These are phyloP conservation scores for Eclectus roratus DNA, from an alignment of 2,113 vertebrate species.

Conservation along the genomic window DNA sequence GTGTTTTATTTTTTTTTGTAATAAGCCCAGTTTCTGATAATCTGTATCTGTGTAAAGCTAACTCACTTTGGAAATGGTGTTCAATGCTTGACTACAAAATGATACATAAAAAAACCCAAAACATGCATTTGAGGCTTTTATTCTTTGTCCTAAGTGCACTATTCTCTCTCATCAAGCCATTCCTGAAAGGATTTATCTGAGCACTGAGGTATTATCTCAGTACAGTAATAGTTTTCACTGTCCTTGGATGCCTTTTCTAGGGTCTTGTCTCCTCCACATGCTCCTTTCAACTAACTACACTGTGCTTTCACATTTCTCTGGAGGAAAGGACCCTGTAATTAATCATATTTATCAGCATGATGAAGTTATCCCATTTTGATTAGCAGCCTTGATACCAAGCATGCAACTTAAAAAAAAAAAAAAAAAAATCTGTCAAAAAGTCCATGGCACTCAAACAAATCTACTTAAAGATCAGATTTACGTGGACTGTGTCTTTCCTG, in stretches of 20 bases:
- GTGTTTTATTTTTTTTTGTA: not conserved
- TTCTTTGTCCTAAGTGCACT: not conserved
- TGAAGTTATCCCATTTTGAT: not conserved
- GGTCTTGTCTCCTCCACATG: accelerated
- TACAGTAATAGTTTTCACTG: not conserved
- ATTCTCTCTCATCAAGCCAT: not conserved
- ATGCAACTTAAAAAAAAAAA: not conserved
- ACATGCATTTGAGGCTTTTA: not conserved
- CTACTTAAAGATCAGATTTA: not conserved
- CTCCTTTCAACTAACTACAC: not conserved
- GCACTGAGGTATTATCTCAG: not conserved
- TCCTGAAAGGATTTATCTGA: not conserved
- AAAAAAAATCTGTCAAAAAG: not conserved
- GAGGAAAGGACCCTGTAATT: not conserved
- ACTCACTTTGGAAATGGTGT: not conserved
- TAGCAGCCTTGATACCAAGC: not conserved
- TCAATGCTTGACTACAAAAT: not conserved
- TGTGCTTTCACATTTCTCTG: not conserved
- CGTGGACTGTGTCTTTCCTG: not conserved
- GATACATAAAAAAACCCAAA: not conserved
- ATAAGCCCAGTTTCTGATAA: not conserved
- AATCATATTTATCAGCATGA: not conserved
- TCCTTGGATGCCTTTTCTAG: not conserved
- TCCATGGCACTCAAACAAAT: not conserved
- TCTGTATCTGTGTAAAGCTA: not conserved